Evolutionary conservation across 1,140 invertebrate species (phyloP).

Genomic region (Teleopsis dalmanni): DNA sequence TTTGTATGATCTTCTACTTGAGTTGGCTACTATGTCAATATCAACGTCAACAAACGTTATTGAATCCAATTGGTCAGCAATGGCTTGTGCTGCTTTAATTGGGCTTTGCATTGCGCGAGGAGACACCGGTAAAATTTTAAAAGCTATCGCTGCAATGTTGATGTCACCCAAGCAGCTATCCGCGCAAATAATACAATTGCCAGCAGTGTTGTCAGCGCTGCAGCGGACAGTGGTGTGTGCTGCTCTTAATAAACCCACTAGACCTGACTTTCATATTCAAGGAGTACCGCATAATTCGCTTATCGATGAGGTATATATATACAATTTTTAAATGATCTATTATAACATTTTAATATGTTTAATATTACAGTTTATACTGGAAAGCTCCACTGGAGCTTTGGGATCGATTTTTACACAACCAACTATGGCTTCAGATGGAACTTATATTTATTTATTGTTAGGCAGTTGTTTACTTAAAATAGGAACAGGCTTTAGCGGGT

Average conservation of each 20-base stretch:
- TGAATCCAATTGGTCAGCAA: slow-evolving; percentile 66
- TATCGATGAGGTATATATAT: slow-evolving; percentile 59
- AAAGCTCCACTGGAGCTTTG: slow-evolving; percentile 14
- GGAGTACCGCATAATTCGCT: slow-evolving; percentile 74
- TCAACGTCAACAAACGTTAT: slow-evolving; percentile 44
- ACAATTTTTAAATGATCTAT: background rate
- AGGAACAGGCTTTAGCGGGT: slow-evolving; percentile 85
- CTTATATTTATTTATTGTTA: slow-evolving; percentile 76
- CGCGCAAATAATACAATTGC: slow-evolving; percentile 78
- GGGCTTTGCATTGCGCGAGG: slow-evolving; percentile 86
- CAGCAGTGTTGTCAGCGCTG: slow-evolving; percentile 73
- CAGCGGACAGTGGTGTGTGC: slow-evolving; percentile 86
- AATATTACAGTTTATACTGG: slow-evolving; percentile 25
- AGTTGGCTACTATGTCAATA: slow-evolving; percentile 64
- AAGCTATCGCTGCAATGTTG: slow-evolving; percentile 76
- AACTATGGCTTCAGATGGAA: slow-evolving; percentile 78
- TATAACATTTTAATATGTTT: background rate
- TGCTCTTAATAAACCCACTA: slow-evolving; percentile 70
- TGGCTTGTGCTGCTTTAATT: slow-evolving; percentile 84
- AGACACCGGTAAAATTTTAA: slow-evolving; percentile 84
- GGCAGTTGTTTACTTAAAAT: slow-evolving; percentile 78
- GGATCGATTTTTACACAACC: slow-evolving; percentile 31
- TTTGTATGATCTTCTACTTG: slow-evolving; percentile 69
- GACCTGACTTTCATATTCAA: slow-evolving; percentile 81
- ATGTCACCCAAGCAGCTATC: slow-evolving; percentile 75